A percentile compares a stretch with the other conserved stretches of the same genome.
These are phyloP conservation scores for Arbacia lixula DNA, from an alignment of 53 echinoderm and acorn worm genomes.

Conservation along the genomic window DNA sequence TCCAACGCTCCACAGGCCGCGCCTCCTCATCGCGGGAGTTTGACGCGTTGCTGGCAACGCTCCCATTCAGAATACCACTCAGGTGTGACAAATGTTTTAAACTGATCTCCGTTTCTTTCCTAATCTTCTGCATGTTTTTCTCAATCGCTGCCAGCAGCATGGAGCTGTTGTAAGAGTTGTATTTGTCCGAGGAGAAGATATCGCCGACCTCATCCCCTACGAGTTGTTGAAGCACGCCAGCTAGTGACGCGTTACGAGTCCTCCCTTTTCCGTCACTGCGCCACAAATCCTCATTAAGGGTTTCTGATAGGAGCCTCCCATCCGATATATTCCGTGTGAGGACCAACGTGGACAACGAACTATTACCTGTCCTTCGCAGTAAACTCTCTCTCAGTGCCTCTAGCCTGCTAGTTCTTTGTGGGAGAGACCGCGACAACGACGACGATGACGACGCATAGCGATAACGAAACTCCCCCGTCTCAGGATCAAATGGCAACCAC, in stretches of 20 bases:
- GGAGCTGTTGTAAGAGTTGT: conserved; percentile 71
- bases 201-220: conserved; percentile 47
- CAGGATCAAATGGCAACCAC: conserved; percentile 63
- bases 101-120: conserved; percentile 85
- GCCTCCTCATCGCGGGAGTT: not conserved
- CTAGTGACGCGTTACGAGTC: conserved; percentile 40
- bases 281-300: conserved; percentile 16
- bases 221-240: conserved; percentile 34
- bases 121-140: conserved; percentile 91
- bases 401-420: conserved; percentile 50
- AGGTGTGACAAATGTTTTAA: conserved; percentile 79
- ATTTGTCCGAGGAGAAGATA: conserved; percentile 36
- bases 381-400: conserved; percentile 50
- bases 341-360: conserved; percentile 44
- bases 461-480: conserved; percentile 55
- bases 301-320: conserved; percentile 43
- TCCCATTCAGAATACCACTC: conserved; percentile 67
- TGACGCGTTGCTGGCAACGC: conserved; percentile 1
- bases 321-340: conserved; percentile 41
- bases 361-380: conserved; percentile 42
- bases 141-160: conserved; percentile 89
- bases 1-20: not conserved
- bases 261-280: conserved; percentile 1
- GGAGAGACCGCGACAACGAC: conserved; percentile 23
- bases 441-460: conserved; percentile 42